Conservation (phyloP, 2,797 vertebrate species). For the Momotus momota region DNA sequence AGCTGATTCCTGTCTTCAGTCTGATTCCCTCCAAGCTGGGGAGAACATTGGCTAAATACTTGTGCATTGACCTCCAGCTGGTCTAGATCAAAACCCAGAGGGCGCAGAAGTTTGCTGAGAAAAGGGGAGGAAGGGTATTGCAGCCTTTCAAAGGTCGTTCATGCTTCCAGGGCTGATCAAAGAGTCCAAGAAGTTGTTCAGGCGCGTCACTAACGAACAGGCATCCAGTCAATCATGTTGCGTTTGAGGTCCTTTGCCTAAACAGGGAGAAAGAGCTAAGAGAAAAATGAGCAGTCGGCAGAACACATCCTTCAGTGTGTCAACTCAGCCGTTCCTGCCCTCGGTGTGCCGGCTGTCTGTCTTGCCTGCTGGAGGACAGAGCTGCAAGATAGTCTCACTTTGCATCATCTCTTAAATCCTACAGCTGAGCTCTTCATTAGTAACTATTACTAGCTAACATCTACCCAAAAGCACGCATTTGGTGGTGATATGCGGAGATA, state of each 20-base stretch:
- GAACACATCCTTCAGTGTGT: background rate
- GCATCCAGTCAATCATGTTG: background rate
- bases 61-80: background rate
- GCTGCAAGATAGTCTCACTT: background rate
- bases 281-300: background rate
- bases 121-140: background rate
- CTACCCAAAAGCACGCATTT: background rate
- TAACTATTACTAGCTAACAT: background rate
- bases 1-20: background rate
- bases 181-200: background rate
- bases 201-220: background rate
- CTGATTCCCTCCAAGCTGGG: background rate
- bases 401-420: background rate
- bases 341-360: background rate
- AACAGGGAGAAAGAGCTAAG: background rate
- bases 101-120: background rate
- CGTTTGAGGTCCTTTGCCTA: background rate
- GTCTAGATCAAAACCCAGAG: background rate
- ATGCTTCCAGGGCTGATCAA: background rate
- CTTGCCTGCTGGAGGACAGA: background rate
- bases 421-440: background rate
- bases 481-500: too few relatives aligned
- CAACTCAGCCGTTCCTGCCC: background rate
- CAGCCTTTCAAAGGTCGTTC: background rate
- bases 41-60: background rate